Evolutionary conservation across 2,888 invertebrate species (phyloP).

Genomic region (Bimastos eiseni): DNA sequence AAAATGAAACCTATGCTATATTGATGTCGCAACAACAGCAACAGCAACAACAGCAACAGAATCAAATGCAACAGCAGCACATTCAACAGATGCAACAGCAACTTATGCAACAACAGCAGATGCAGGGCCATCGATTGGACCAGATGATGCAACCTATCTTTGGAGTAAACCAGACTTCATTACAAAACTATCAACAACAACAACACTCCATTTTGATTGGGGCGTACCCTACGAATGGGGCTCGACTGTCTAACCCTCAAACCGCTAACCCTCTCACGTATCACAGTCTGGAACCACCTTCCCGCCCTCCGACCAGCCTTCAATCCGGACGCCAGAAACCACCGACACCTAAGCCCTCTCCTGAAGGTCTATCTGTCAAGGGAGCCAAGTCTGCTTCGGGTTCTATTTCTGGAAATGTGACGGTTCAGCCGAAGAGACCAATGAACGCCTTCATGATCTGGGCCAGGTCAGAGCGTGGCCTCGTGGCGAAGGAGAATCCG

Average conservation of each 20-base stretch:
- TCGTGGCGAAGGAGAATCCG: not conserved
- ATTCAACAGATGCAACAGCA: no score
- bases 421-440: not conserved
- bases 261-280: not conserved
- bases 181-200: not conserved
- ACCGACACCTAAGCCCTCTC: not conserved
- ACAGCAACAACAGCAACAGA: not conserved
- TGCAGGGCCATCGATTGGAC: not conserved
- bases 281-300: not conserved
- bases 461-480: not conserved
- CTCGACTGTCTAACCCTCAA: not conserved
- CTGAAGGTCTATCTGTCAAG: not conserved
- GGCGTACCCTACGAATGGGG: not conserved
- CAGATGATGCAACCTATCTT: not conserved
- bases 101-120: not conserved
- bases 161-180: not conserved
- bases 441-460: slow-evolving; percentile 13
- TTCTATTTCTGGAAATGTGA: not conserved
- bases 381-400: not conserved
- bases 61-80: no score
- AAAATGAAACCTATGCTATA: not conserved
- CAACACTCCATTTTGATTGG: not conserved
- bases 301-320: not conserved
- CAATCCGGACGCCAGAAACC: not conserved
- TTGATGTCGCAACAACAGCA: not conserved